phyloP scores from a whole-genome alignment of 2,888 invertebrate species.

The Tuta absoluta region DNA sequence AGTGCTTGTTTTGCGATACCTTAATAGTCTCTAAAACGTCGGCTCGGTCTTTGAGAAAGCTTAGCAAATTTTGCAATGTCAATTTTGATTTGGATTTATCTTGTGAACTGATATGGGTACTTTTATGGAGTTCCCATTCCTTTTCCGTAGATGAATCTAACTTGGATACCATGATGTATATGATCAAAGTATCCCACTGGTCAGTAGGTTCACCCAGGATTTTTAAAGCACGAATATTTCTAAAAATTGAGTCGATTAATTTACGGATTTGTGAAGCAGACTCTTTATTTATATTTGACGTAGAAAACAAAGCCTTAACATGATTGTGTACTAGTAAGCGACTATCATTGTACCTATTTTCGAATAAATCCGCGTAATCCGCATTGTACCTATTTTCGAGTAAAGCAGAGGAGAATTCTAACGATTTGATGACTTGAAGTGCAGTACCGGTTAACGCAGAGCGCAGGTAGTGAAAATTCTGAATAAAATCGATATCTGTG shows the following conservation, averaged over 20 bases:
- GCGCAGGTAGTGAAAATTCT: constrained; percentile 29
- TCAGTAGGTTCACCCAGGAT: constrained; percentile 35
- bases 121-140: constrained; percentile 37
- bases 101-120: constrained; percentile 20
- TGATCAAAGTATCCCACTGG: constrained; percentile 38
- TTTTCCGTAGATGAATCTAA: constrained; percentile 37
- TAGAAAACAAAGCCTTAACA: constrained; percentile 28
- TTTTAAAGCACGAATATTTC: constrained; percentile 34
- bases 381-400: constrained; percentile 33
- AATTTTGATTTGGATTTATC: constrained; percentile 14
- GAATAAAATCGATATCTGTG: constrained; percentile 25
- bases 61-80: constrained; percentile 28
- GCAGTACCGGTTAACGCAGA: constrained; percentile 26
- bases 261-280: constrained; percentile 31
- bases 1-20: constrained; percentile 26
- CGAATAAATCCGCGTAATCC: constrained; percentile 31
- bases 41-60: constrained; percentile 36
- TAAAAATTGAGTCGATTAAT: constrained; percentile 32
- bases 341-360: constrained; percentile 32
- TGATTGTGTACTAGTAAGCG: constrained; percentile 31
- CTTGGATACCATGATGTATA: constrained; percentile 37
- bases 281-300: constrained; percentile 28
- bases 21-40: constrained; percentile 37
- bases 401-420: constrained; percentile 32
- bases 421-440: constrained; percentile 23